Base-by-base conservation (phyloP, 2,113 vertebrate genomes). In the Panurus biarmicus region DNA sequence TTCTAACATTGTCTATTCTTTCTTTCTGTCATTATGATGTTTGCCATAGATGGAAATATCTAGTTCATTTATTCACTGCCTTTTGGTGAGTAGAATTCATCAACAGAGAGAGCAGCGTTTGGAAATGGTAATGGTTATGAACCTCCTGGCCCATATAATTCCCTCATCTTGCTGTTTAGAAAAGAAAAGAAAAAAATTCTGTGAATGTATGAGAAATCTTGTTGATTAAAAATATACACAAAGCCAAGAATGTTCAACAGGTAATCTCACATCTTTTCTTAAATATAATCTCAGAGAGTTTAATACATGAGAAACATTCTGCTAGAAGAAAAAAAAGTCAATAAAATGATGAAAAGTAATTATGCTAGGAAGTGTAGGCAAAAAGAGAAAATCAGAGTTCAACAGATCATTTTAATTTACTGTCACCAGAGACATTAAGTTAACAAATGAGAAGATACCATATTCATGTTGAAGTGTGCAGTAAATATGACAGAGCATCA, bases 381-480 rank as follows among this genome's bases (percentile, higher is more conserved):
- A 90, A 92, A 94, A 29, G 82, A 92, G 83, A 95, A 97, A 95
- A 95, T 86, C 85, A 93, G 93, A 95, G 94, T 96, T 97, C 97
- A 96, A 84, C 22, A 22, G 95, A 97, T 97, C 94, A 94, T 95
- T 96, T 97, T 92, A 86, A 85, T 93, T 90, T 95, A 90, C 83
- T 91, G 77, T 72, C 88, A 82, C 56, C 45, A 60, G 79, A 90
- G 75, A 94, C 69, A 80, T 91, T 94, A 91, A 93, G 90, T 64
- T 95, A 95, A 87, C 74, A 89, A 95, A 97, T 71, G 87, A 91
- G 72, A 95, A 91, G 79, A 93, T 38, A 88, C 53, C 65, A 65
- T 81, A 81, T 79, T 95, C 19, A 1, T 45, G 72, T 82, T 88
- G 75, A 94, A 97, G 87, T 71, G 69, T 94, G 91, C 87, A 90